Conservation (phyloP, 2,113 vertebrate species). For the Pelmatolapia mariae region DNA sequence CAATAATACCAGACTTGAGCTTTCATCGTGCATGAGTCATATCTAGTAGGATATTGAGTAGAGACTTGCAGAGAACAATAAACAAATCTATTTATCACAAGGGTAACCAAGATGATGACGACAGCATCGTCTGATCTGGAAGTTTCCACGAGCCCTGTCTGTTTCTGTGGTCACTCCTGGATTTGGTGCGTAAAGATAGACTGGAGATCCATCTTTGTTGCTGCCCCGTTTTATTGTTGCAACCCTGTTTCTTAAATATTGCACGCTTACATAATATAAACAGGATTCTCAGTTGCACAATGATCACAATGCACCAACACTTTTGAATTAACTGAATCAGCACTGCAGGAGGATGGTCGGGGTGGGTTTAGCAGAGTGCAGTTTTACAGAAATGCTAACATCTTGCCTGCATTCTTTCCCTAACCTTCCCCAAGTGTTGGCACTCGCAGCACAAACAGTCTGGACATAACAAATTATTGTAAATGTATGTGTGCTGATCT, state of each 20-base stretch:
- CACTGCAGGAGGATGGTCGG: background rate
- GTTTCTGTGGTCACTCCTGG: slow-evolving; percentile 29
- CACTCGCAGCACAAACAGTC: background rate
- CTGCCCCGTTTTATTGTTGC: background rate
- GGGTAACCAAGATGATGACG: background rate
- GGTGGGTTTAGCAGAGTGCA: background rate
- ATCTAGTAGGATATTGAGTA: slow-evolving; percentile 24
- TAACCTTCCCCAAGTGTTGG: accelerated
- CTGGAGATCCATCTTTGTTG: background rate
- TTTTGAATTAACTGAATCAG: background rate
- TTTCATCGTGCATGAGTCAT: slow-evolving; percentile 21
- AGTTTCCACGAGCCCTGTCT: slow-evolving; percentile 21
- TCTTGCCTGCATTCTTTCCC: background rate
- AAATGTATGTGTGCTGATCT: background rate
- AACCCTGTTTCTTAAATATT: background rate
- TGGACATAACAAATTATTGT: background rate
- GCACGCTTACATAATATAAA: background rate
- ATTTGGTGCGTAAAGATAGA: slow-evolving; percentile 28
- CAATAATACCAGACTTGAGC: background rate
- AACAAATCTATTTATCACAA: background rate
- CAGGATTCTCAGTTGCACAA: background rate
- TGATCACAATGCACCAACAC: background rate
- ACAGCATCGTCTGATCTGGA: background rate
- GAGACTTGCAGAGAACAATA: slow-evolving; percentile 7
- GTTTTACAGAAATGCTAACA: background rate